Evolutionary conservation across 2,888 invertebrate species (phyloP).

Genomic region (Aporophyla lueneburgensis): DNA sequence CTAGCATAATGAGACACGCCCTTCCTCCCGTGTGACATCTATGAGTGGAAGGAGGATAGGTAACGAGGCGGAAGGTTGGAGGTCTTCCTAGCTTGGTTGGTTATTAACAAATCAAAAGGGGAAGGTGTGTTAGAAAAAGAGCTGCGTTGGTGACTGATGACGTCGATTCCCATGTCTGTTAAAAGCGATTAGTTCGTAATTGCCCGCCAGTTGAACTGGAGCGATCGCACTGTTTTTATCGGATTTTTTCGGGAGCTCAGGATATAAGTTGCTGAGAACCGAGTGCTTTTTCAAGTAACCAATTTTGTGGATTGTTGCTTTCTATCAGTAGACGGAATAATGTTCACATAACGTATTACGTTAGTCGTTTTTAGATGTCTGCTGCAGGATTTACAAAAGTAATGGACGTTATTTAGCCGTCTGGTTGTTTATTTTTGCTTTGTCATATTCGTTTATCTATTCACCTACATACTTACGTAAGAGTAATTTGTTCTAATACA

Average conservation of each 20-base stretch:
- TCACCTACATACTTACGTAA: conserved; percentile 49
- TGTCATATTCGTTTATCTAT: conserved; percentile 35
- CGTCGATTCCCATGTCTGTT: conserved; percentile 80
- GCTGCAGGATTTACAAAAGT: conserved; percentile 36
- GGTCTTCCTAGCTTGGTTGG: conserved; percentile 73
- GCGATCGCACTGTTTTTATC: conserved; percentile 60
- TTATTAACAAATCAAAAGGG: conserved; percentile 75
- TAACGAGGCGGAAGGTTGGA: conserved; percentile 64
- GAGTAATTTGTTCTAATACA: conserved; percentile 38
- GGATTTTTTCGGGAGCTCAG: conserved; percentile 54
- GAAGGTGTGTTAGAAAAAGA: conserved; percentile 78
- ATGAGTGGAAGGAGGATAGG: conserved; percentile 55
- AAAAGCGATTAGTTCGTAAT: conserved; percentile 74
- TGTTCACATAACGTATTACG: conserved; percentile 41
- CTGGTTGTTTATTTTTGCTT: conserved; percentile 35
- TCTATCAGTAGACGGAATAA: conserved; percentile 39
- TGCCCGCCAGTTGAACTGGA: conserved; percentile 58
- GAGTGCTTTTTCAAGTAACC: conserved; percentile 52
- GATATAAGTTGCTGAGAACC: conserved; percentile 63
- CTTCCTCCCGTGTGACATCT: conserved; percentile 63
- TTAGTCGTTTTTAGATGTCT: conserved; percentile 29
- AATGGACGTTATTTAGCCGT: conserved; percentile 32
- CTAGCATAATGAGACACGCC: conserved; percentile 77
- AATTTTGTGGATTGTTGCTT: conserved; percentile 58
- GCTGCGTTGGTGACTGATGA: conserved; percentile 75